phyloP scores from a whole-genome alignment of 2,113 vertebrate genomes.

The Petroica traversi region DNA sequence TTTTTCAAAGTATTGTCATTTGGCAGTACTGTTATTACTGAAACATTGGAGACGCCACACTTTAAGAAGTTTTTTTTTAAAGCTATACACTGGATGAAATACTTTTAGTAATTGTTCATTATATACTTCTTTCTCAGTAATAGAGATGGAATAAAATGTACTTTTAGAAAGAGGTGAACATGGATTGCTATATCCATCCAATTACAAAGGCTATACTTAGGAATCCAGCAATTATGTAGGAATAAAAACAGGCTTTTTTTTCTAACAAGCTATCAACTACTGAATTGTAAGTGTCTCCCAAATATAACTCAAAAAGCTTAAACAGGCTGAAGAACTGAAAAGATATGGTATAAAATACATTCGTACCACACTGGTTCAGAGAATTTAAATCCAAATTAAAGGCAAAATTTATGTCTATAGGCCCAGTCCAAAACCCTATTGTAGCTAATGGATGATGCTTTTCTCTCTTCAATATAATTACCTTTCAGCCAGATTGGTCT shows the following conservation, averaged over 20 bases:
- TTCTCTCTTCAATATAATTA: neutral
- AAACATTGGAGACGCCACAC: neutral
- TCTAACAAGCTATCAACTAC: neutral
- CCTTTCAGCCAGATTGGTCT: neutral
- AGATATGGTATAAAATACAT: neutral
- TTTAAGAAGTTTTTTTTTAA: constrained; percentile 12
- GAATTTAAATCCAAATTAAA: neutral
- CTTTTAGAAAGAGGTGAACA: constrained; percentile 9
- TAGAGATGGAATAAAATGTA: neutral
- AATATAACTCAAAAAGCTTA: constrained; percentile 17
- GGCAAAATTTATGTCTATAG: neutral
- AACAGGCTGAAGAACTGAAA: neutral
- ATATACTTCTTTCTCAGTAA: constrained; percentile 4
- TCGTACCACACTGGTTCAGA: neutral
- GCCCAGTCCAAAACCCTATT: neutral
- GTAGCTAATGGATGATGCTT: neutral
- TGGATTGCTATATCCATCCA: constrained; percentile 1
- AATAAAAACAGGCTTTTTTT: constrained; percentile 1
- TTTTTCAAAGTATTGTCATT: constrained; percentile 3
- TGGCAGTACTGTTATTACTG: neutral
- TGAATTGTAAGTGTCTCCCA: neutral
- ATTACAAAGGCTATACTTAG: neutral
- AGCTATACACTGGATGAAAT: neutral
- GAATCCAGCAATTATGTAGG: neutral
- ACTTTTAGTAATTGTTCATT: neutral